Evolutionary conservation across 2,113 vertebrate species (phyloP).

Genomic region (Apodemus sylvaticus): DNA sequence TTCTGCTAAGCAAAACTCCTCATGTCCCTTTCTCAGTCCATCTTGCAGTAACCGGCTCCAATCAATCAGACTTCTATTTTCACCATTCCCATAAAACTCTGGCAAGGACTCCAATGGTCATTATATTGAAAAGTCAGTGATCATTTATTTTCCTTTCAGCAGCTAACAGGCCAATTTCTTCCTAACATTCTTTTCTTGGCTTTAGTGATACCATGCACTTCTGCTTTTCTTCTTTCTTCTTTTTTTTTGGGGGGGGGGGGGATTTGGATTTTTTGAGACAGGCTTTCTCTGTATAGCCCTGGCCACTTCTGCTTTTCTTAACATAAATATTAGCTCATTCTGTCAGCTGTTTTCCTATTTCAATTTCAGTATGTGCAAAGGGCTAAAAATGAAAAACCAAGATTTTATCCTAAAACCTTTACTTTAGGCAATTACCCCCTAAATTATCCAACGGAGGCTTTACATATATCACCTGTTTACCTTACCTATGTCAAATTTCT

Average conservation of each 20-base stretch:
- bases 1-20: not conserved
- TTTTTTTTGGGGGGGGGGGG: no score
- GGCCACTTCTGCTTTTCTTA: not conserved
- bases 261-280: no score
- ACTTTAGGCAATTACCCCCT: slow-evolving; percentile 21
- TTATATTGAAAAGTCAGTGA: not conserved
- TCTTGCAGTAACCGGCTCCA: not conserved
- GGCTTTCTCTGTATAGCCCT: no score
- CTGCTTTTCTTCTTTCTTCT: slow-evolving; percentile 11
- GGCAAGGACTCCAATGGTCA: slow-evolving; percentile 8
- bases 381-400: not conserved
- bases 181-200: not conserved
- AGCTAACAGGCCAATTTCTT: not conserved
- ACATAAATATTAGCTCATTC: not conserved
- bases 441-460: not conserved
- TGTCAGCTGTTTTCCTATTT: not conserved
- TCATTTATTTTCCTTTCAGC: slow-evolving; percentile 11
- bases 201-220: not conserved
- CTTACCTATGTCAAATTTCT: not conserved
- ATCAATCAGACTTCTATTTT: not conserved
- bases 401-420: not conserved
- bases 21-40: not conserved
- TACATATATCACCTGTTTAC: not conserved
- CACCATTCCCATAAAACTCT: slow-evolving; percentile 11
- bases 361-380: not conserved